phyloP scores from a whole-genome alignment of 2,888 invertebrate genomes.

The Plusia festucae region DNA sequence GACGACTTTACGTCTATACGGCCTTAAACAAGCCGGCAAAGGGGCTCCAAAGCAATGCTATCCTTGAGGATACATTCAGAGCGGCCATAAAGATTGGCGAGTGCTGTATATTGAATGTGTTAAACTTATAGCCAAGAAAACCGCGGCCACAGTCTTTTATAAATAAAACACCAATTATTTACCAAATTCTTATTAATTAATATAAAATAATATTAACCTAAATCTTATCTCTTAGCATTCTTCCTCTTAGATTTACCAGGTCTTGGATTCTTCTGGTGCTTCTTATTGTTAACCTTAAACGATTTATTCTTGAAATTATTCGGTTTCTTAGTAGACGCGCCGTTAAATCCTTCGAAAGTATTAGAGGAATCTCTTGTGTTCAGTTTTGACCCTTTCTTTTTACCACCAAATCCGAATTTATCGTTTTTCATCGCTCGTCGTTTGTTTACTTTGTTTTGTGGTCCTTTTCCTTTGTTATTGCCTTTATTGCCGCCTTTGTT shows the following conservation, averaged over 20 bases:
- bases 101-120: no score
- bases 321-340: conserved; percentile 78
- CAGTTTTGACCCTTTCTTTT: conserved; percentile 96
- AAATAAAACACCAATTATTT: conserved; percentile 24
- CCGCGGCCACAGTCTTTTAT: no score
- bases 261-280: conserved; percentile 78
- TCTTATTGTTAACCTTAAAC: conserved; percentile 78
- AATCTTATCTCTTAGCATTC: conserved; percentile 74
- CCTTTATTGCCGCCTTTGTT: conserved; percentile 76
- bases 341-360: conserved; percentile 90
- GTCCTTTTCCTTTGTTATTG: conserved; percentile 64
- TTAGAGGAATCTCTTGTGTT: conserved; percentile 95
- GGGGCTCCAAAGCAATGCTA: no score
- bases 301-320: conserved; percentile 81
- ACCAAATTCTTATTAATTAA: conserved; percentile 44
- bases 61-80: no score
- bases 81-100: no score
- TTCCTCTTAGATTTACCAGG: conserved; percentile 89
- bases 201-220: conserved; percentile 34
- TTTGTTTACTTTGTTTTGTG: conserved; percentile 78
- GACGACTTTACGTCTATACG: no score
- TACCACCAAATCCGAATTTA: conserved; percentile 98
- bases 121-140: no score
- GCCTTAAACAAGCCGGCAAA: no score
- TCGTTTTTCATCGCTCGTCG: conserved; percentile 92